phyloP scores from a whole-genome alignment of 2,797 vertebrate genomes.

The Columba guinea region DNA sequence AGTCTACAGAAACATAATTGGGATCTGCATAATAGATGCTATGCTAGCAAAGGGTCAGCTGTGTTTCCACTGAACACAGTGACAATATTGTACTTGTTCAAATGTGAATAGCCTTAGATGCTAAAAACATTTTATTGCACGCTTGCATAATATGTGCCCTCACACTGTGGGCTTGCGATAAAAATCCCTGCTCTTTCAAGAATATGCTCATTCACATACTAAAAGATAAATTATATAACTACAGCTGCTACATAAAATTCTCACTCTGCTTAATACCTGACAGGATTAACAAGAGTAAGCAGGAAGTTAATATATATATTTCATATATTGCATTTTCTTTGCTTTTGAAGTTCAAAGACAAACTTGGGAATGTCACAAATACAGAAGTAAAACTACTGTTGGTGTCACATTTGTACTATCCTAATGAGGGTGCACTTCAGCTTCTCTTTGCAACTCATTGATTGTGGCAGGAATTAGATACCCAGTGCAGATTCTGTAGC shows the following conservation, averaged over 20 bases:
- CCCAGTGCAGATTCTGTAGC: background rate
- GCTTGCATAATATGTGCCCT: background rate
- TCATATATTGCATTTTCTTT: background rate
- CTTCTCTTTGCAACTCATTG: background rate
- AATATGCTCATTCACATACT: background rate
- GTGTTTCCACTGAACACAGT: background rate
- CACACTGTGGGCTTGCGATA: background rate
- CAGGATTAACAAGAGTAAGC: background rate
- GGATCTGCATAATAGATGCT: slow-evolving; percentile 11
- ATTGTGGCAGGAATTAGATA: background rate
- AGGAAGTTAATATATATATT: too few species aligned
- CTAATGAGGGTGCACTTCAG: background rate
- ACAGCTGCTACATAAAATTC: background rate
- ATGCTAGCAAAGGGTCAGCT: background rate
- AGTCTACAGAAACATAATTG: background rate
- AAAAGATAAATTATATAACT: background rate
- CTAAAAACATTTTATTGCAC: background rate
- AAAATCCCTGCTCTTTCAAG: background rate
- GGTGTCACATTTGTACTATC: background rate
- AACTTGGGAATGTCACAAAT: background rate
- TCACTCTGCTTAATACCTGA: background rate
- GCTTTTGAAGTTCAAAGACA: background rate
- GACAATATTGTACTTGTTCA: slow-evolving; percentile 19
- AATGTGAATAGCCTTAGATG: background rate
- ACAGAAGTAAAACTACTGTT: background rate